Base-by-base conservation (phyloP, 2,797 vertebrate species). In the Liparis tanakae region DNA sequence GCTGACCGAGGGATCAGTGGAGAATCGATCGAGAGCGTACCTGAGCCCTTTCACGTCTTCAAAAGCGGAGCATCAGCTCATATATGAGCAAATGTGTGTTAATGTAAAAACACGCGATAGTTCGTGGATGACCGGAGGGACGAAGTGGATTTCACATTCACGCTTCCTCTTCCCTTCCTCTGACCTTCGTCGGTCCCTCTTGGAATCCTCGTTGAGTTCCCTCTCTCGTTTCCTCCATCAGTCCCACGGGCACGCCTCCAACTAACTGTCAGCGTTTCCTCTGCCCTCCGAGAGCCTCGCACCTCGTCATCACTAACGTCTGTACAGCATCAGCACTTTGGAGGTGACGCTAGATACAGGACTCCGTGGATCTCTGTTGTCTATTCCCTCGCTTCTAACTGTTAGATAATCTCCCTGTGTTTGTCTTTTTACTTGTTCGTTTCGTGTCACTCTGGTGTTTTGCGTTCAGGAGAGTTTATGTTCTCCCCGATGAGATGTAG, bases 31-130 rank as follows among this genome's bases (percentile, higher is more conserved):
- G 65, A 79, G 25, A 80, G 77, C 67, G 34, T 77, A 61, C 78
- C 62, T 80, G 81, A 86, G 83, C 70, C 83, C 88, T 88, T 91
- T 87, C 73, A 89, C 36, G 57, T 89, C 76, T 80, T 85, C 67
- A 84, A 74, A 79, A 72, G 44, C 64, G 17, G 44, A 72, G 66
- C 68, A 51, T 67, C 66, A 2, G 72, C 58, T 9, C 56, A 22
- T 50, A 55, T 60, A 18, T 60, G 75, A 33, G 64, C 39, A 67
- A 46, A 69, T 37, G 46, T 72, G 70, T 20, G 20, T 37, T 20
- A 53, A 20, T 65, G 61, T 74, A 62, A 55, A 30, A 70, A 22
- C 48, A 22, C 5, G 25, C 59, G 10, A 58, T 51, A 58, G 44
- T 65, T 22, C 3, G 13, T 2, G 33, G 55, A 75, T 14, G 57